Percentiles rank a stretch among this genome's conserved stretches.
Evolutionary conservation across 2,797 vertebrate species (phyloP).

Genomic region (Melanotaenia nigrans): DNA sequence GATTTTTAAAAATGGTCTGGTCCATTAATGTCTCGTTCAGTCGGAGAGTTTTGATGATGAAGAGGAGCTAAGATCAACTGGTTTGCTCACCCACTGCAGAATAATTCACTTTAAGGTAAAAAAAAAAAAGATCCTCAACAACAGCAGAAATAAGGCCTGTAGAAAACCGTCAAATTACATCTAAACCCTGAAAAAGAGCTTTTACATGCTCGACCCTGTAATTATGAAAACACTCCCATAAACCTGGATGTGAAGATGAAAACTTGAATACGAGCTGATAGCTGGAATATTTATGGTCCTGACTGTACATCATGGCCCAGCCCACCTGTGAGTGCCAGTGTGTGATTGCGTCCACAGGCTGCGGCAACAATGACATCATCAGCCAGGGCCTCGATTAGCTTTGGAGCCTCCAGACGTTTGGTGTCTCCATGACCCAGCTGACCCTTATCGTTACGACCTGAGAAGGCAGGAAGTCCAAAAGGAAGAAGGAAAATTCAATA

Average conservation of each 20-base stretch:
- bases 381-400: conserved; percentile 88
- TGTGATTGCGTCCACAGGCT: conserved; percentile 95
- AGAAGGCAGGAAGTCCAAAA: conserved; percentile 1
- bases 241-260: neutral
- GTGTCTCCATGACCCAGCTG: conserved; percentile 96
- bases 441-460: conserved; percentile 95
- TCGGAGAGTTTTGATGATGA: neutral
- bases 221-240: neutral
- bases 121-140: no score
- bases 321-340: conserved; percentile 90
- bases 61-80: neutral
- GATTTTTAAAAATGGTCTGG: no score
- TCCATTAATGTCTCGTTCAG: neutral
- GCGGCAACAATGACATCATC: conserved; percentile 88
- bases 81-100: neutral
- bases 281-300: neutral
- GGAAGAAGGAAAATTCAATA: neutral
- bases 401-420: conserved; percentile 91
- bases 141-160: no score
- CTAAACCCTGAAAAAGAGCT: neutral
- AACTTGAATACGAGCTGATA: neutral
- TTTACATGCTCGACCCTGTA: neutral
- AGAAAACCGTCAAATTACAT: no score
- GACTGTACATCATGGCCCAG: neutral
- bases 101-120: no score